Base-by-base conservation (phyloP, 2,113 vertebrate species). In the Climacteris rufus region DNA sequence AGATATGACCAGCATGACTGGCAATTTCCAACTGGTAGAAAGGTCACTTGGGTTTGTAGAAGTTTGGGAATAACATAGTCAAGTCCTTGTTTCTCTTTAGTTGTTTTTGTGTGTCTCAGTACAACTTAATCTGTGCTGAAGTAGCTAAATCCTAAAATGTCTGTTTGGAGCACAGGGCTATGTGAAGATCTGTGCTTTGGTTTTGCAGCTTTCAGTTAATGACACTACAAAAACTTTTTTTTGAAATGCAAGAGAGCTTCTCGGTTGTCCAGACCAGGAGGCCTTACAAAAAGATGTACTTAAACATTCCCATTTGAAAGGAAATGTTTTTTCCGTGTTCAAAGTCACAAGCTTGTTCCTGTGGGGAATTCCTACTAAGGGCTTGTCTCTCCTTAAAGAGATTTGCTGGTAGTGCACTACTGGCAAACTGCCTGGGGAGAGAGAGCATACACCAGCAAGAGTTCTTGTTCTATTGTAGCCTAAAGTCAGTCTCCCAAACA, bases 391-490 rank as follows among this genome's bases (percentile, higher is more conserved):
- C 74, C 87, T 83, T 83, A 44, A 89, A 91, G 81, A 92, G 80
- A 47, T 81, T 70, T 94, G 71, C 83, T 93, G 66, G 53, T 94
- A 85, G 66, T 92, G 63, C 66, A 35, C 69, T 83, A 3, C 71
- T 96, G 92, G 94, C 92, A 83, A 88, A 53, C 37, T 94, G 86
- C 92, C 94, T 86, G 23, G 88, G 83, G 88, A 86, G 63, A 66
- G 64, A 61, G 5, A 81, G 50, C 35, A 9, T 6, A 14, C 39
- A 59, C 56, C 77, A 92, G 50, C 24, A 72, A 53, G 70, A 37
- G 63, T 35, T 68, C 13, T 90, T 83, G 44, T 71, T 50, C 59
- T 83, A 0, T 70, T 77, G 3, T 18, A 80, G 45, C 49, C 75
- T 85, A 0, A 83, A 90, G 50, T 53, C 50, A 59, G 45, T 25